A percentile compares a stretch with the other conserved stretches of the same genome.
Conservation (phyloP, 2,797 vertebrate genomes). For the Nyctibius grandis region DNA sequence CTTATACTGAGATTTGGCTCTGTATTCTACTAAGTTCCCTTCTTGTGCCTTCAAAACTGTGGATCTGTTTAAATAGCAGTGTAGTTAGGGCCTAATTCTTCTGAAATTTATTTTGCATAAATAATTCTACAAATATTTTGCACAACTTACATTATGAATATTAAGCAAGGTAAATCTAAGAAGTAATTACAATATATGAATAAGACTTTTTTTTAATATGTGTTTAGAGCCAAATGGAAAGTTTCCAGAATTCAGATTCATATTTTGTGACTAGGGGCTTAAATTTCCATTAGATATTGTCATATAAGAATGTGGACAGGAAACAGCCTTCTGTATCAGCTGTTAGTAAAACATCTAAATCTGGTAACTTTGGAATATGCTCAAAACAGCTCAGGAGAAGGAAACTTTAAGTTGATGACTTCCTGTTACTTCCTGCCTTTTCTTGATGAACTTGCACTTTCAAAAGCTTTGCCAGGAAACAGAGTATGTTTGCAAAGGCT, state of each 20-base stretch:
- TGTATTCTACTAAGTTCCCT: not conserved
- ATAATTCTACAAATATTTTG: not conserved
- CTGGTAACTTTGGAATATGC: not conserved
- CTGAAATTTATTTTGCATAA: not conserved
- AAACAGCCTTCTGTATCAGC: not conserved
- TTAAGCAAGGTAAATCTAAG: not conserved
- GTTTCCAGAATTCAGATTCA: not conserved
- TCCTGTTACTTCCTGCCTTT: not conserved
- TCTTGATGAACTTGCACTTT: not conserved
- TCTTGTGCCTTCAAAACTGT: not conserved
- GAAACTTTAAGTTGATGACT: not conserved
- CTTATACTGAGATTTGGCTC: not conserved
- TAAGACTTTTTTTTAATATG: not conserved
- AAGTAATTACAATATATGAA: not conserved
- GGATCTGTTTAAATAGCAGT: not conserved
- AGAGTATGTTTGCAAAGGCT: not conserved
- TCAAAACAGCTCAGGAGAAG: not conserved
- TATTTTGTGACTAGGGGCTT: not conserved
- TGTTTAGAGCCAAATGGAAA: not conserved
- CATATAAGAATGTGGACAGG: not conserved
- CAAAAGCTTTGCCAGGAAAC: not conserved
- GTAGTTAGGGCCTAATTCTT: not conserved
- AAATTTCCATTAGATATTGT: not conserved
- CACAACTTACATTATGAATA: not conserved
- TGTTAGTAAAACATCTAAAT: not conserved